Percentiles rank a stretch among this genome's conserved stretches.
phyloP scores from a whole-genome alignment of 2,888 invertebrate genomes.

The Morpho deidamia region DNA sequence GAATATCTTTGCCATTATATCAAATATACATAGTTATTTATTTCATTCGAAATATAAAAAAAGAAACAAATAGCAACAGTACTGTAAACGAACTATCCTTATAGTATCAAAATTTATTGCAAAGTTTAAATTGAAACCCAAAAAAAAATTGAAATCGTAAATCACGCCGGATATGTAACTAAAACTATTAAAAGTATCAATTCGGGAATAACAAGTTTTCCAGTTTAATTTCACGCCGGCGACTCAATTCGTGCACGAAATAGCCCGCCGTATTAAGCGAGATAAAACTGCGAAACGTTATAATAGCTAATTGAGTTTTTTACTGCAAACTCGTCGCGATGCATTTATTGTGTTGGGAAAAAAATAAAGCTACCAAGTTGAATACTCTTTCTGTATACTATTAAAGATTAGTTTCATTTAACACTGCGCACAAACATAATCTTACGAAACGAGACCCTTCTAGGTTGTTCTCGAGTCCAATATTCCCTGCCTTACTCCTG shows the following conservation, averaged over 20 bases:
- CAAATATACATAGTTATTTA: too few relatives aligned
- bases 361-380: not conserved
- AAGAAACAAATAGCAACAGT: too few relatives aligned
- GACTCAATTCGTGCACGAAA: conserved; percentile 25
- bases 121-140: not conserved
- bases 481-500: too few relatives aligned
- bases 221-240: conserved; percentile 18
- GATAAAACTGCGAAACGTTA: conserved; percentile 33
- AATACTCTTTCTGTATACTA: too few relatives aligned
- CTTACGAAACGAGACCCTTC: too few relatives aligned
- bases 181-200: not conserved
- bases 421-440: too few relatives aligned
- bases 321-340: conserved; percentile 32
- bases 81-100: too few relatives aligned
- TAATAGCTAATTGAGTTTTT: conserved; percentile 53
- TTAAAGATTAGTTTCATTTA: too few relatives aligned
- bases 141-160: not conserved
- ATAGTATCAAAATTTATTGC: too few relatives aligned
- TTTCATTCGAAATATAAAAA: too few relatives aligned
- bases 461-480: too few relatives aligned
- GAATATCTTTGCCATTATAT: too few relatives aligned
- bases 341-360: conserved; percentile 25
- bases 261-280: conserved; percentile 3
- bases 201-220: conserved; percentile 10
- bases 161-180: conserved; percentile 1